Conservation (phyloP, 2,797 vertebrate genomes). For the Perodicticus potto region DNA sequence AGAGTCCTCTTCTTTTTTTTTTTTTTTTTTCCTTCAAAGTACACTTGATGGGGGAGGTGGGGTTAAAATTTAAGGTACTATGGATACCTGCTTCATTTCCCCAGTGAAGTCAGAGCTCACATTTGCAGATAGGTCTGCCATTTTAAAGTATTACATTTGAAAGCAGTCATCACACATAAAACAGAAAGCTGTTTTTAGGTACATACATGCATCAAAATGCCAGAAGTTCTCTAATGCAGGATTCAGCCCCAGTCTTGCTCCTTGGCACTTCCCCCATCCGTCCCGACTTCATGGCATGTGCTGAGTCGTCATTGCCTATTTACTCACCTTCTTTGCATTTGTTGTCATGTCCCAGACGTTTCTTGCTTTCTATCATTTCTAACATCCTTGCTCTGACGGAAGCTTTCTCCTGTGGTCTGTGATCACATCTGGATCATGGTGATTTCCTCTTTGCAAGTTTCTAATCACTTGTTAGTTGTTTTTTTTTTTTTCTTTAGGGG, state of each 20-base stretch:
- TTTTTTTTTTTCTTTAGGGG: background rate
- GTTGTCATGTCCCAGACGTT: background rate
- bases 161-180: background rate
- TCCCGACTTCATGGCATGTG: background rate
- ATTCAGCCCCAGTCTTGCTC: background rate
- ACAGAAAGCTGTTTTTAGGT: slow-evolving; percentile 21
- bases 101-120: background rate
- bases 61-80: background rate
- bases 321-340: slow-evolving; percentile 21
- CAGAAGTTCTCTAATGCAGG: background rate
- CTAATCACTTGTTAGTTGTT: background rate
- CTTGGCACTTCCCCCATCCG: background rate
- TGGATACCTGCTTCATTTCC: background rate
- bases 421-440: background rate
- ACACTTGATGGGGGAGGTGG: background rate
- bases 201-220: background rate
- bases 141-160: slow-evolving; percentile 34
- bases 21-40: background rate
- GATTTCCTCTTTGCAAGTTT: slow-evolving; percentile 46
- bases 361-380: slow-evolving; percentile 60
- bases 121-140: background rate
- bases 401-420: slow-evolving; percentile 6
- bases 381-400: slow-evolving; percentile 44
- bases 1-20: background rate
- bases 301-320: slow-evolving; percentile 5